These are phyloP conservation scores for Micrasema longulum DNA, from an alignment of 1,140 invertebrate genomes.

Conservation along the genomic window DNA sequence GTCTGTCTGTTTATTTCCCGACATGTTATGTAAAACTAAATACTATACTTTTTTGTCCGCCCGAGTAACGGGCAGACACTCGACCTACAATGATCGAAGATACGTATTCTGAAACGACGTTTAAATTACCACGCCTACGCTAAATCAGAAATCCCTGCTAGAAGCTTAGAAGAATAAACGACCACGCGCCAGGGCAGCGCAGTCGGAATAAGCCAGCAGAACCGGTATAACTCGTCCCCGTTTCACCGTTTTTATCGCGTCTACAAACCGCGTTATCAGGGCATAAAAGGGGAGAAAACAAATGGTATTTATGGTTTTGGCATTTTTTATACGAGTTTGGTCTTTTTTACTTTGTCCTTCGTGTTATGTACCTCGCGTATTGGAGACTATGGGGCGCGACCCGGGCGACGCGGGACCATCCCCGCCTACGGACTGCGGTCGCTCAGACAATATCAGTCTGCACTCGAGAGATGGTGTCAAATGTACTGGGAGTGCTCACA, in stretches of 20 bases:
- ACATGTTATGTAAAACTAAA: conserved; percentile 10
- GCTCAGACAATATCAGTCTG: not conserved
- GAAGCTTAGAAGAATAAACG: not conserved
- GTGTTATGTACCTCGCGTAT: not conserved
- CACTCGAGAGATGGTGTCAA: not conserved
- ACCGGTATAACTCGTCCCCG: conserved; percentile 49
- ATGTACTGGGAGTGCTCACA: too few species aligned
- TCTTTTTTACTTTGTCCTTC: not conserved
- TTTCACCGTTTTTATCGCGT: conserved; percentile 8
- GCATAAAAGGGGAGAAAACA: too few species aligned
- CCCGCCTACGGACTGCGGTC: conserved; percentile 19
- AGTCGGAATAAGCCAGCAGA: conserved; percentile 34
- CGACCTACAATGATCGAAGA: too few species aligned
- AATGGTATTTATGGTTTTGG: too few species aligned
- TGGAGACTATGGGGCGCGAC: conserved; percentile 2
- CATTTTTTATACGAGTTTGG: too few species aligned
- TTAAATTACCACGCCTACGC: too few species aligned
- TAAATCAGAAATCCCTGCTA: too few species aligned
- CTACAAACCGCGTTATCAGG: not conserved
- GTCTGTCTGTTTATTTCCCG: not conserved
- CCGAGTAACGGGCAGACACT: too few species aligned
- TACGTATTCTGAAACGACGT: too few species aligned
- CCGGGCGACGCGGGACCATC: too few species aligned
- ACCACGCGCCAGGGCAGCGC: conserved; percentile 13
- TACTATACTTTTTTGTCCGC: too few species aligned